Conservation (phyloP, 2,888 invertebrate species). For the Caenorhabditis sp. region DNA sequence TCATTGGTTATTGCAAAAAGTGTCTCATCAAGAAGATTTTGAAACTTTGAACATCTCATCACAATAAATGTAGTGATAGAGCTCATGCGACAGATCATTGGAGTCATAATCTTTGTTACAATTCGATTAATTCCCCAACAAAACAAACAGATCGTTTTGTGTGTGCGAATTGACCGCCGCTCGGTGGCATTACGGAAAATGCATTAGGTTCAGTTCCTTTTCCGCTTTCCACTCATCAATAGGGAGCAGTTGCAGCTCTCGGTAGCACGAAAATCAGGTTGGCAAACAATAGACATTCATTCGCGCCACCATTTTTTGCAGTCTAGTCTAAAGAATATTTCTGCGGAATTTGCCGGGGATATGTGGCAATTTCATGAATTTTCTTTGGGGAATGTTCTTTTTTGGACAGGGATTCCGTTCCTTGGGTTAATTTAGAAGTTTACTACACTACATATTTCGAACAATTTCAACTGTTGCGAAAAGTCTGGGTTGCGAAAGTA, state of each 20-base stretch:
- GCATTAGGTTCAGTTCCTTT: constrained; percentile 47
- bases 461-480: too few relatives aligned
- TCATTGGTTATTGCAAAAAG: too few relatives aligned
- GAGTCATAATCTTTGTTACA: too few relatives aligned
- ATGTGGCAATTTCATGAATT: constrained; percentile 25
- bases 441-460: too few relatives aligned
- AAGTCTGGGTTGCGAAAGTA: too few relatives aligned
- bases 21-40: too few relatives aligned
- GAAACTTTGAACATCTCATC: too few relatives aligned
- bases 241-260: constrained; percentile 6
- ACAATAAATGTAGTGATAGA: too few relatives aligned
- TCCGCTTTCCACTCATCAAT: constrained; percentile 26
- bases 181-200: constrained; percentile 1
- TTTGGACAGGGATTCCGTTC: not conserved
- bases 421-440: too few relatives aligned
- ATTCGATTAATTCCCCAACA: not conserved
- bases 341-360: not conserved
- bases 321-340: constrained; percentile 7
- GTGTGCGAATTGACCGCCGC: constrained; percentile 13
- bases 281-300: constrained; percentile 38
- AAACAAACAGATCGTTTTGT: constrained; percentile 17
- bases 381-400: not conserved
- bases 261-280: constrained; percentile 32
- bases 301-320: constrained; percentile 27
- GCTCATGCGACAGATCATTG: too few relatives aligned